phyloP scores from a whole-genome alignment of 2,888 invertebrate genomes.

The Apantesis nais region DNA sequence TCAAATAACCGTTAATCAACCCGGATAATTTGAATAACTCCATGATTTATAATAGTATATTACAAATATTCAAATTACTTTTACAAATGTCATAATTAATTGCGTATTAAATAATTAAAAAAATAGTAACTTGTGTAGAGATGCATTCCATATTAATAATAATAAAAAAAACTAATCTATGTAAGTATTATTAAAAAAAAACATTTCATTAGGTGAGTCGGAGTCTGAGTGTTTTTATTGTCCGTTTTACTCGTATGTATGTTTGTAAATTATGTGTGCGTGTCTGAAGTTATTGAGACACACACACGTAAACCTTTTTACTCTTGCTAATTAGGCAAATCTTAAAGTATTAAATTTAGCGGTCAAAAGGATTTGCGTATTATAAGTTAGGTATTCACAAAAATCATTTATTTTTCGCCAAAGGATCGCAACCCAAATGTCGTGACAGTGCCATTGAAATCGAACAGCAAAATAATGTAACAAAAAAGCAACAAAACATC shows the following conservation, averaged over 20 bases:
- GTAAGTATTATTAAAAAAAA: too few relatives aligned
- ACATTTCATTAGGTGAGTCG: too few relatives aligned
- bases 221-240: neutral
- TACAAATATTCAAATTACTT: too few relatives aligned
- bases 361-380: neutral
- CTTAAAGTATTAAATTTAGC: neutral
- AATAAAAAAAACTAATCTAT: too few relatives aligned
- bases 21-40: too few relatives aligned
- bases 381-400: neutral
- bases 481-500: conserved; percentile 20
- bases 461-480: conserved; percentile 14
- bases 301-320: neutral
- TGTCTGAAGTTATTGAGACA: conserved; percentile 1
- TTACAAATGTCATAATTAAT: too few relatives aligned
- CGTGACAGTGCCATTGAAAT: conserved; percentile 12
- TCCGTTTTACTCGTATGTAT: too few relatives aligned
- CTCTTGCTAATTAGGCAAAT: neutral
- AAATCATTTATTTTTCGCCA: neutral
- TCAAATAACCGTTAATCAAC: too few relatives aligned
- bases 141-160: too few relatives aligned
- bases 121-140: too few relatives aligned
- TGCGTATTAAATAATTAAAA: too few relatives aligned
- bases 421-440: neutral
- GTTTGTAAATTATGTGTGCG: neutral
- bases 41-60: too few relatives aligned